Base-by-base conservation (phyloP, 2,888 invertebrate genomes). In the Phengaris alcon region DNA sequence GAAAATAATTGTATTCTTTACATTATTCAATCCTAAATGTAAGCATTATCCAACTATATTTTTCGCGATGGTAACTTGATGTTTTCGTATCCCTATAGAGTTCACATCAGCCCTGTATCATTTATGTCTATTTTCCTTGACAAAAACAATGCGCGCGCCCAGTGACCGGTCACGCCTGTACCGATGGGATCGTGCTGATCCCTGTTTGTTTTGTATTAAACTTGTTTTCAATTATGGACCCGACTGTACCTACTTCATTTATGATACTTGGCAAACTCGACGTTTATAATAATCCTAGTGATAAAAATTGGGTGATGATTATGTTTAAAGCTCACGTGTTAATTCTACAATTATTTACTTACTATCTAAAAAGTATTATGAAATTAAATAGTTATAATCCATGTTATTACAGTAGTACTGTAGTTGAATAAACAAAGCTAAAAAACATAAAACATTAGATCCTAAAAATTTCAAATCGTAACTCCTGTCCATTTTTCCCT, bases 111-210 rank as follows among this genome's bases (percentile, higher is more conserved):
- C 46, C 48, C 15, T 22, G n/a, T 59, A 74, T 74, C 48, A 48
- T 15, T 59, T 59, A 59, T 74, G 74, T 74, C 22, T 48, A 55
- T 52, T 68, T 74, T 51, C 51, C 35, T 35, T 13, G 44, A 54
- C 54, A 55, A n/a, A 68, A 68, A 68, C 74, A 68, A 69, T 69
- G 9, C 74, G 35, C n/a, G 44, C 44, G 13, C 68, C 13, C n/a
- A 10, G 68, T 46, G 75, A n/a, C n/a, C 35, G 46, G 79, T 76
- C 80, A 80, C 81, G 80, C 78, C 73, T 57, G 44, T 44, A 46
- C 35, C 75, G 77, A 78, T 78, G 77, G 75, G 76, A 76, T 76
- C 76, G 75, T 77, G 76, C 59, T 69, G 35, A 68, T 75, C 59
- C 73, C 68, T 77, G 76, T 79, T 77, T 76, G 76, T 51, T 74